Percentiles rank a stretch among this genome's conserved stretches.
Conservation (phyloP, 1,140 invertebrate species). For the Cotesia glomerata region DNA sequence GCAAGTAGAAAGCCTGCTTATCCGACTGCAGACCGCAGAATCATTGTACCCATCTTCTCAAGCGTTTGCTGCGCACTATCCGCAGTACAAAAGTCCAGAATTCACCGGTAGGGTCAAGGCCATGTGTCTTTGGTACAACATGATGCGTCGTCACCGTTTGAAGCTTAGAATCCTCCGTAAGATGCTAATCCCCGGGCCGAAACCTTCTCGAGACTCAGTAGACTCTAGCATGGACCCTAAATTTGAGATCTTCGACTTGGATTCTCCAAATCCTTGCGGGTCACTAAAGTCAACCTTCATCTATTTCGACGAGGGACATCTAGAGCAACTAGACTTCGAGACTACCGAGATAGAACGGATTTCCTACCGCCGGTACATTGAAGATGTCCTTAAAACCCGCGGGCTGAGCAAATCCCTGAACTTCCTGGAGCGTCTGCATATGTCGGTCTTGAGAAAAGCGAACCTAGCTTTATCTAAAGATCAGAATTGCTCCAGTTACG, state of each 20-base stretch:
- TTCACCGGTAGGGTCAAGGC: conserved; percentile 76
- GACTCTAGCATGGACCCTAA: too few species aligned
- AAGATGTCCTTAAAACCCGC: conserved; percentile 84
- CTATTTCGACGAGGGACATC: conserved; percentile 42
- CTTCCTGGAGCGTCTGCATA: conserved; percentile 76
- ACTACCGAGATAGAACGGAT: conserved; percentile 53
- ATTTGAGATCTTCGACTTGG: conserved; percentile 29
- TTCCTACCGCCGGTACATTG: conserved; percentile 79
- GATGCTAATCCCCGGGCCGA: conserved; percentile 67
- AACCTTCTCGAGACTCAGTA: conserved; percentile 36
- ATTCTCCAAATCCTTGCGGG: conserved; percentile 35
- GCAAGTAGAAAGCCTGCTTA: conserved; percentile 75
- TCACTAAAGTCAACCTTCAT: conserved; percentile 43
- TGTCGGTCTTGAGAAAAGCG: conserved; percentile 71
- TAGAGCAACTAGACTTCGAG: conserved; percentile 47
- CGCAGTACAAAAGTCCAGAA: conserved; percentile 70
- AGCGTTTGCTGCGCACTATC: conserved; percentile 76
- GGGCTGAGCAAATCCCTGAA: conserved; percentile 79
- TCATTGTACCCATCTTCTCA: conserved; percentile 84
- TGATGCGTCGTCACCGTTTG: conserved; percentile 81
- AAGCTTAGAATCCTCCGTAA: conserved; percentile 81
- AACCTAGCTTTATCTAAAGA: conserved; percentile 71
- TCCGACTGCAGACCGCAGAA: conserved; percentile 77
- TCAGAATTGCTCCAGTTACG: conserved; percentile 39
- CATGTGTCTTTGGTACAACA: conserved; percentile 90